phyloP scores from a whole-genome alignment of 1,140 invertebrate genomes.

The Oppia nitens region DNA sequence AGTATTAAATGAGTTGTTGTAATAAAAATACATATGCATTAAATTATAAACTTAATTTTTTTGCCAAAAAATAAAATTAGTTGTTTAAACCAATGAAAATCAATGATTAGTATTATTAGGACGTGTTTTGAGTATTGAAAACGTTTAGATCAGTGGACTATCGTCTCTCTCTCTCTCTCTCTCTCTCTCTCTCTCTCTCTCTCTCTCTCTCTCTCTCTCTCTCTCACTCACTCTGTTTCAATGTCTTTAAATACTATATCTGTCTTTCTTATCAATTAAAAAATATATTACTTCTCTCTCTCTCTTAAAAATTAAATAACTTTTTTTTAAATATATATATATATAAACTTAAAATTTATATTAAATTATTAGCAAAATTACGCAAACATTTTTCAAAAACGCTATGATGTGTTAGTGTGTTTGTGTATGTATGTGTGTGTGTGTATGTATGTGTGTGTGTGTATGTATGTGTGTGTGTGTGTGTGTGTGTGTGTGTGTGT shows the following conservation, averaged over 20 bases:
- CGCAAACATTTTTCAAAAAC: neutral
- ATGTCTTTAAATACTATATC: neutral
- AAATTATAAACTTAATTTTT: too few relatives aligned
- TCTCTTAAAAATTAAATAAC: neutral
- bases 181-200: slow-evolving; percentile 6
- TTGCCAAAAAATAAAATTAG: too few relatives aligned
- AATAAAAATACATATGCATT: too few relatives aligned
- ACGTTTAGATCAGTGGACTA: neutral
- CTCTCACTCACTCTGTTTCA: neutral
- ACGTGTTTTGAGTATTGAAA: neutral
- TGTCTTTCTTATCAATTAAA: neutral
- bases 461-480: too few relatives aligned
- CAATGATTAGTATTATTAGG: too few relatives aligned
- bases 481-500: too few relatives aligned
- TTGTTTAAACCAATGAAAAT: too few relatives aligned
- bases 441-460: too few relatives aligned
- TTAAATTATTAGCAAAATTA: neutral
- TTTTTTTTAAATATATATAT: neutral
- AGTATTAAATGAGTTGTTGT: too few relatives aligned
- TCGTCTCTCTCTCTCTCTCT: slow-evolving; percentile 2
- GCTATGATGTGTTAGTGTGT: neutral
- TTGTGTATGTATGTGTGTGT: neutral
- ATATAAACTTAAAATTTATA: neutral
- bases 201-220: slow-evolving; percentile 6
- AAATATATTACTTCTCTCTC: neutral